Base-by-base conservation (phyloP, 2,113 vertebrate species). In the Myiagra hebetior region DNA sequence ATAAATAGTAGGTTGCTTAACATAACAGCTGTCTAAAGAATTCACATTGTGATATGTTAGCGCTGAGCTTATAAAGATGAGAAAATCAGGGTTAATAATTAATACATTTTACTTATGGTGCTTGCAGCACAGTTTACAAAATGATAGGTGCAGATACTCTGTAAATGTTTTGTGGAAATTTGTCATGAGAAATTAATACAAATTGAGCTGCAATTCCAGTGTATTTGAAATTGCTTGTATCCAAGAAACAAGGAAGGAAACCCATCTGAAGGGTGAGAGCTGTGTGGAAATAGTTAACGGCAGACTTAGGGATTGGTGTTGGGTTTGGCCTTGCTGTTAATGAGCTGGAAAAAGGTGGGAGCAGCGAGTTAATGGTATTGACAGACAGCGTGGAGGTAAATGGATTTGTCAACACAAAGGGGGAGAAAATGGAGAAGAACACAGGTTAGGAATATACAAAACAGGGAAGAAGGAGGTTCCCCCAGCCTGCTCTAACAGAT, bases 311-410 rank as follows among this genome's bases (percentile, higher is more conserved):
- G 79, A 62, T 95, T 93, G 72, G 64, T 1, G 20, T 15, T 76
- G 68, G 70, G 33, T 24, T 70, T 3, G 4, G 87, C 85, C 84
- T 77, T 37, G 11, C 56, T 76, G 75, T 44, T 92, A 91, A 91
- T 94, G 94, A 91, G 82, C 90, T 91, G 93, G 93, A 92, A 96
- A 86, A 42, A 73, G 82, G 91, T 17, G 33, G 91, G 56, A 91
- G 65, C 93, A 62, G 87, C 10, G 3, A 72, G 55, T 62, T 94
- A 93, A 94, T 93, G 85, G 73, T 96, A 91, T 90, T 91, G 91
- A 95, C 75, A 70, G 75, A 30, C 59, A 70, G 30, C 1, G 11
- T 69, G 73, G 88, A 90, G 79, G 60, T 59, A 88, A 95, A 94
- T 86, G 92, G 85, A 24, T 78, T 92, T 91, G 85, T 90, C 85